Percentiles rank a stretch among this genome's conserved stretches.
Evolutionary conservation across 30 jellyfish, hydroid and myxozoan species (phyloP).

Genomic region (Pelagia noctiluca): DNA sequence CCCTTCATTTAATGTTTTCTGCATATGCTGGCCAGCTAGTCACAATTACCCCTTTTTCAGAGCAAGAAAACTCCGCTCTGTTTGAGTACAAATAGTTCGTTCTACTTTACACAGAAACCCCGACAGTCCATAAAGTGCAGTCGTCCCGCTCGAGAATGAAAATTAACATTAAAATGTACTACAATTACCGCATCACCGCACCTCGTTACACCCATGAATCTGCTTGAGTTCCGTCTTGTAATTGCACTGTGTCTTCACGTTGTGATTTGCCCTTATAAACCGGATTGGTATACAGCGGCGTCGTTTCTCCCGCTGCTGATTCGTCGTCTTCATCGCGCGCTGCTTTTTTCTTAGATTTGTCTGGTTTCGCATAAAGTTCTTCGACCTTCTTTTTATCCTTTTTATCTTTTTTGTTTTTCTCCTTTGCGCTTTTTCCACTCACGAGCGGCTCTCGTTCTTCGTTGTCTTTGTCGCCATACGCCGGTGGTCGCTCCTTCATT

Average conservation of each 20-base stretch:
- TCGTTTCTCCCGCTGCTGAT: constrained; percentile 61
- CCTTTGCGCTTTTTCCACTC: constrained; percentile 30
- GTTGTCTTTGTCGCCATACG: constrained; percentile 28
- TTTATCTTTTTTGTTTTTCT: constrained; percentile 65
- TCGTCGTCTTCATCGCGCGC: constrained; percentile 58
- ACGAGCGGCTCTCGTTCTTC: constrained; percentile 79
- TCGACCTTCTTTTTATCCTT: constrained; percentile 46
- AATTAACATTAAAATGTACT: constrained; percentile 22
- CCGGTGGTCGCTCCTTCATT: constrained; percentile 62
- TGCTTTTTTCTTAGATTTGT: background rate
- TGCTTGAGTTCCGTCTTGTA: constrained; percentile 64
- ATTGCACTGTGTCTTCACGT: constrained; percentile 45
- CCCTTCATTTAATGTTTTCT: too few relatives aligned
- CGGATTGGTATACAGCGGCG: constrained; percentile 68
- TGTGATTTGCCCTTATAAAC: constrained; percentile 34
- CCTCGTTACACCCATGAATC: constrained; percentile 67
- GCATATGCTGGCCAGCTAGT: too few relatives aligned
- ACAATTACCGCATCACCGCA: constrained; percentile 38
- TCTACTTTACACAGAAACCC: too few relatives aligned
- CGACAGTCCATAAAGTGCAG: too few relatives aligned
- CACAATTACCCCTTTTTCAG: too few relatives aligned
- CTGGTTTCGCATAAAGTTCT: background rate
- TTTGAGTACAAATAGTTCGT: too few relatives aligned
- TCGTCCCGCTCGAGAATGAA: constrained; percentile 21
- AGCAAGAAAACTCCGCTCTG: too few relatives aligned